Percentiles rank a stretch among this genome's conserved stretches.
phyloP scores from a whole-genome alignment of 2,888 invertebrate genomes.

The Melanchra persicariae region DNA sequence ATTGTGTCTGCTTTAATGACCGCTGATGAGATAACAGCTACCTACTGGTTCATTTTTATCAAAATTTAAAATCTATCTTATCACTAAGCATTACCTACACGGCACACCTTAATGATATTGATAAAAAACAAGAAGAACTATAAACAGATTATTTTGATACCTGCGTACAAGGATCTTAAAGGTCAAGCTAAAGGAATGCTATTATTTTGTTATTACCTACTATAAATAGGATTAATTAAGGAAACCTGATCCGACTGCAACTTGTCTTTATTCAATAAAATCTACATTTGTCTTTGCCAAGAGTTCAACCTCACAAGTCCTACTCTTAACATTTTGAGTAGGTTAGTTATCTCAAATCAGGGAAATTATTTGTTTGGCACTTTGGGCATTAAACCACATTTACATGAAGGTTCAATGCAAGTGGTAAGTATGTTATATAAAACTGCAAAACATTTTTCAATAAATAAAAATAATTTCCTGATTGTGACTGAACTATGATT shows the following conservation, averaged over 20 bases:
- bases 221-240: background rate
- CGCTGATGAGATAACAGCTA: too few species aligned
- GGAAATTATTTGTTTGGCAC: background rate
- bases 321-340: background rate
- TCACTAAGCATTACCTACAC: too few species aligned
- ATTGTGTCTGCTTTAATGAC: too few species aligned
- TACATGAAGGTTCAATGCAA: too few species aligned
- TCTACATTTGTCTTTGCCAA: background rate
- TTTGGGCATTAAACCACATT: background rate
- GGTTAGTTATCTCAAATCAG: background rate
- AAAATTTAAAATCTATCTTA: too few species aligned
- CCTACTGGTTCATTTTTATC: too few species aligned
- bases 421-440: too few species aligned
- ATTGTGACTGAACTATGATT: too few species aligned
- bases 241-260: background rate
- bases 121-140: background rate
- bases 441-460: too few species aligned
- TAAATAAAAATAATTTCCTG: too few species aligned
- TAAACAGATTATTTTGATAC: background rate
- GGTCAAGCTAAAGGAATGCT: slow-evolving; percentile 1
- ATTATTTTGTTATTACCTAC: slow-evolving; percentile 6
- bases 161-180: slow-evolving; percentile 4
- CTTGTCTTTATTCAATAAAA: background rate
- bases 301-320: background rate
- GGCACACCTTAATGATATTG: background rate